Evolutionary conservation across 2,113 vertebrate genomes (phyloP).

Genomic region (Arvicanthis niloticus): DNA sequence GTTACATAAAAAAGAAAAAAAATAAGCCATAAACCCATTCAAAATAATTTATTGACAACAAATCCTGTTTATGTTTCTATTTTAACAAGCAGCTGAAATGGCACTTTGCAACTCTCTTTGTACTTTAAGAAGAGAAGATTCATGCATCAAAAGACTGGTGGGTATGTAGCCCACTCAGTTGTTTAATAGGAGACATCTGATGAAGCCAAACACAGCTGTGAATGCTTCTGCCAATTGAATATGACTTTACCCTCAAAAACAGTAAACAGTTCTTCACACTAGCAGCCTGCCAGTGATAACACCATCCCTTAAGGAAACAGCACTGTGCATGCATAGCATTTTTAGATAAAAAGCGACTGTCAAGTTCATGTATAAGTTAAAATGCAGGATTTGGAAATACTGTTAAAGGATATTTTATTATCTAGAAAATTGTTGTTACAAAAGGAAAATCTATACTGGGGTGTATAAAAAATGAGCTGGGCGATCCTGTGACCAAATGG

Average conservation of each 20-base stretch:
- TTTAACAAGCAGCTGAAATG: constrained; percentile 65
- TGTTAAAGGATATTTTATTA: neutral
- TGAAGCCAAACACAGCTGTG: constrained; percentile 72
- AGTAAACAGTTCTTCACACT: constrained; percentile 20
- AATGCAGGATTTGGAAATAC: neutral
- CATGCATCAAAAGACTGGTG: constrained; percentile 41
- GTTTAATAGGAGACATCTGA: constrained; percentile 58
- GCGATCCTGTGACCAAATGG: neutral
- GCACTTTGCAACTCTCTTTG: constrained; percentile 48
- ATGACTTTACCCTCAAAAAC: constrained; percentile 24
- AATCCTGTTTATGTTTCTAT: constrained; percentile 40
- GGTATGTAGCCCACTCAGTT: constrained; percentile 51
- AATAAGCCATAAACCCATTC: neutral
- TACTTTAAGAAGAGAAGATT: constrained; percentile 38
- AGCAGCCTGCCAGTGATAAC: neutral
- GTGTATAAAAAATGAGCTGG: neutral
- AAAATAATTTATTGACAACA: constrained; percentile 62
- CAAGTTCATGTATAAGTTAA: neutral
- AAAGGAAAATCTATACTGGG: neutral
- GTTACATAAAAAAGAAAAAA: neutral
- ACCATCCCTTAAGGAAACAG: neutral
- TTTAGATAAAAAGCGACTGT: neutral
- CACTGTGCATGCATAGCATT: neutral
- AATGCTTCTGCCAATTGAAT: neutral
- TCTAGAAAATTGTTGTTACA: neutral